Base-by-base conservation (phyloP, 2,797 vertebrate genomes). In the Leptatherina wallacei region DNA sequence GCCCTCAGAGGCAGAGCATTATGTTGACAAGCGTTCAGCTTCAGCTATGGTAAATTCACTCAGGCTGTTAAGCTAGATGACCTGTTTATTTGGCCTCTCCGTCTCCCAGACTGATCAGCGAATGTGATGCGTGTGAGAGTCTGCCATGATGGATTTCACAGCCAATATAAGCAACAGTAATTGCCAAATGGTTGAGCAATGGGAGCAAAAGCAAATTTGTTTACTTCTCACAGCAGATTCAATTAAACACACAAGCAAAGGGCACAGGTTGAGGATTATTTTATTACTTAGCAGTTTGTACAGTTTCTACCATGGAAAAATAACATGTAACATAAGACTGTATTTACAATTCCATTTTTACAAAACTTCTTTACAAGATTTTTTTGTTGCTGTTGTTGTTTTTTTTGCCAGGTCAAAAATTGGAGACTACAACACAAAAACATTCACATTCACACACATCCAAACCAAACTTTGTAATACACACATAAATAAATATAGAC, bases 401-500 rank as follows among this genome's bases (percentile, higher is more conserved):
- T 87, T 86, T 92, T 85, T 92, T 93, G 85, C 83, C 86, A 85
- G 80, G 93, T 94, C 94, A 91, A 32, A 69, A 94, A 93, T 77
- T 66, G 66, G 81, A 85, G 83, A 91, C 91, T 88, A 92, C 71
- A 91, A 89, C 91, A 92, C 87, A 91, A 74, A 90, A 91, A 91
- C 79, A 87, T 79, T 77, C 89, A 93, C 86, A 92, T 90, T 91
- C 91, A 91, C 91, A 81, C 88, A 96, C 93, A 95, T 86, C 72
- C 93, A 95, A 94, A 95, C 85, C 90, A 93, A 93, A 90, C 80
- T 91, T 88, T 94, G 93, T 92, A 96, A 94, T 94, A 96, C 95
- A 95, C 94, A 96, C 91, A 96, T 96, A 97, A 97, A 98, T 98
- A 99, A 98, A 98, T 98, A 99, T 91, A 92, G 94, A 94, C 91